These are phyloP conservation scores for Acanthacorydalis orientalis DNA, from an alignment of 2,888 invertebrate species.

Conservation along the genomic window DNA sequence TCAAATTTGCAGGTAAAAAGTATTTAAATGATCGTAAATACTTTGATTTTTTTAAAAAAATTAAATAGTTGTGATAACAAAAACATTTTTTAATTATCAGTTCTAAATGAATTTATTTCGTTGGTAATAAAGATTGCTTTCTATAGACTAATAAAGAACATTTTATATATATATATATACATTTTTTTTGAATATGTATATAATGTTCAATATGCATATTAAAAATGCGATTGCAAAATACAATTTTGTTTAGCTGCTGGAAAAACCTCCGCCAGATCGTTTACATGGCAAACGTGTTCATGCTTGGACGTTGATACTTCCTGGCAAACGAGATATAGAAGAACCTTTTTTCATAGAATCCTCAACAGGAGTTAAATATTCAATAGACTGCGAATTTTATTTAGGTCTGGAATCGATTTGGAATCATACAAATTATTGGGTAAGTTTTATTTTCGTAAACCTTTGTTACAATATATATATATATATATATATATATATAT, in stretches of 20 bases:
- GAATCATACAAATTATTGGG: constrained; percentile 75
- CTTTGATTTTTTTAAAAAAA: no score
- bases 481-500: no score
- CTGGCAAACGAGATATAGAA: constrained; percentile 33
- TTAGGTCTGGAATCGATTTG: constrained; percentile 70
- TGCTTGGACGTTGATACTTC: constrained; percentile 65
- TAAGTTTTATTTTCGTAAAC: constrained; percentile 17
- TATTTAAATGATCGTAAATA: no score
- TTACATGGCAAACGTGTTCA: constrained; percentile 57
- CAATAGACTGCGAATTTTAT: constrained; percentile 41
- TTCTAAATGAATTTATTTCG: no score
- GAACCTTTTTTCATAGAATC: constrained; percentile 71
- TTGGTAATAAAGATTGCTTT: no score
- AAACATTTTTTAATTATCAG: no score
- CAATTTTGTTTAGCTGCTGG: constrained; percentile 33
- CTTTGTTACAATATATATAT: no score
- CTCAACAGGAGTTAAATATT: constrained; percentile 51
- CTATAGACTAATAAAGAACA: no score
- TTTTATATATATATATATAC: not conserved
- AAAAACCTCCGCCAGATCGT: constrained; percentile 44
- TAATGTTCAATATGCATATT: not conserved
- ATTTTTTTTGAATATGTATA: not conserved
- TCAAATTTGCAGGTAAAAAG: no score
- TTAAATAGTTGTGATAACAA: no score
- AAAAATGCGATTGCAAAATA: not conserved